Evolutionary conservation across 2,113 vertebrate genomes (phyloP), one percentile per base, ranked within the genome.

Genomic region (Sclerurus mexicanus): DNA sequence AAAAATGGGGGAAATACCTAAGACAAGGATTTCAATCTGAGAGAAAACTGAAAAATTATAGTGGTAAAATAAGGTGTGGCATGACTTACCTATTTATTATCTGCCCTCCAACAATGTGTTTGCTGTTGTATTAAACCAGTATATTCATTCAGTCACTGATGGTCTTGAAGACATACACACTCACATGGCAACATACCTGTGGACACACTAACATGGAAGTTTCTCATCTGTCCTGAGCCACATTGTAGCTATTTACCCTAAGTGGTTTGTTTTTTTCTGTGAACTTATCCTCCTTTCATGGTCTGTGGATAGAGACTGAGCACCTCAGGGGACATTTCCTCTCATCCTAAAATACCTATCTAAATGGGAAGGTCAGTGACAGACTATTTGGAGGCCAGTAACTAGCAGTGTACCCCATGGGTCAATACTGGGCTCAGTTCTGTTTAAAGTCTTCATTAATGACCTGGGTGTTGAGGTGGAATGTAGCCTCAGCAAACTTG

Each of bases 351-450:
- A 79, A 53, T 31, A 5, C 8, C 49, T 69, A 11, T 52, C 16
- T 58, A 62, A 42, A 33, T 50, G 59, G 16, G 5, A 79, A 20
- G 6, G 58, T 58, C 13, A 27, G 47, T 4, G 1, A 60, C 62
- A 8, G 17, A 62, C 37, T 56, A 14, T 56, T 53, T 79, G 50
- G 24, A 59, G 25, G 9, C 35, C 31, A 23, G 24, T 33, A 85
- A 33, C 28, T 49, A 60, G 8, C 19, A 60, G 14, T 12, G 30
- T 52, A 18, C 2, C 12, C 19, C 22, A 71, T 0, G 1, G 14
- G 7, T 68, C 27, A 59, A 4, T n/a, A 22, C 15, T 6, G 17
- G 3, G 4, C 10, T 21, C 1, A 0, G 11, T 39, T 49, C 27
- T 81, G 19, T 44, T 63, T 59, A 72, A 72, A 22, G 31, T 15